These are phyloP conservation scores for Platanista minor DNA, from an alignment of 2,113 vertebrate species.

Conservation along the genomic window DNA sequence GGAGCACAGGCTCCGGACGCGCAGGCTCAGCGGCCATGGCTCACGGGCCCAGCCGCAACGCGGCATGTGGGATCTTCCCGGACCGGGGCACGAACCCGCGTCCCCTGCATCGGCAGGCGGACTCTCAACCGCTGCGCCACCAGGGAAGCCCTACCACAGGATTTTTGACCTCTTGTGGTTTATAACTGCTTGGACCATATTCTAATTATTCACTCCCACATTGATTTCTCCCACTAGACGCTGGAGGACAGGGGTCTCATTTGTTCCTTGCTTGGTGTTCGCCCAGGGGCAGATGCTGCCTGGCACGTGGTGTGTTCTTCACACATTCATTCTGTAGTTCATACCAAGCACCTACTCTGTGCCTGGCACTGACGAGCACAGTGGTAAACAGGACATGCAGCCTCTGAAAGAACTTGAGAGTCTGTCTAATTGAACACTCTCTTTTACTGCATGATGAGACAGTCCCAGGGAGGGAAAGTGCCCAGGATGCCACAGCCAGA, in stretches of 20 bases:
- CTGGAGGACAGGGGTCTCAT: background rate
- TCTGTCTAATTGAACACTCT: background rate
- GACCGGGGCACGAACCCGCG: no score
- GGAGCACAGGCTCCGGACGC: no score
- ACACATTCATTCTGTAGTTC: fast-evolving
- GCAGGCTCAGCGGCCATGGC: no score
- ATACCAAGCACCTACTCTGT: background rate
- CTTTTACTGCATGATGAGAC: background rate
- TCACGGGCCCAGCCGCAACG: no score
- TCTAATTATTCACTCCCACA: background rate
- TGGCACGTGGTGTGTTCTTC: fast-evolving
- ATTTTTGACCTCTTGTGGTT: background rate
- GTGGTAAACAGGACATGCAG: fast-evolving
- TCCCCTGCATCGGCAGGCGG: no score
- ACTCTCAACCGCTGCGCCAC: no score
- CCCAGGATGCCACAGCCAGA: background rate
- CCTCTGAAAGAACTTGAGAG: background rate
- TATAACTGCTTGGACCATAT: background rate
- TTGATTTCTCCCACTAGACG: background rate
- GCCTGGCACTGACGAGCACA: background rate
- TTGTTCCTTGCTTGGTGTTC: background rate
- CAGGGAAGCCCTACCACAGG: fast-evolving
- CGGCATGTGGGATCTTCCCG: no score
- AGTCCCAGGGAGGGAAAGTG: background rate
- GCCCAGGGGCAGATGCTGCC: background rate